A percentile compares a stretch with the other conserved stretches of the same genome.
phyloP scores from a whole-genome alignment of 2,888 invertebrate genomes.

The Callyntrura guangdongensis region DNA sequence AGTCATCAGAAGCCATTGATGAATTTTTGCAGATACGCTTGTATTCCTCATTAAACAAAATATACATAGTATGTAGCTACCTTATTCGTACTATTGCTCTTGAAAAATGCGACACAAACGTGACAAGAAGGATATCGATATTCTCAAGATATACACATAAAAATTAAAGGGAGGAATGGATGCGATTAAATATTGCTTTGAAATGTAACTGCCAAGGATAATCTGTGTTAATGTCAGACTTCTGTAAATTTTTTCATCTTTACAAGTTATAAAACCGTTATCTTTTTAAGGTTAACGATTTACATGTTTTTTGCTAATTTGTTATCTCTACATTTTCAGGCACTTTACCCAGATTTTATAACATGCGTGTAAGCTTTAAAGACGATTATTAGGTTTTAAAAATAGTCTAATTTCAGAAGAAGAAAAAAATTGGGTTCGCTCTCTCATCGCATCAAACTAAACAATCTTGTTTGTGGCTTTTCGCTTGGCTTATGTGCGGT shows the following conservation, averaged over 20 bases:
- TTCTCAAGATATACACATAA: no score
- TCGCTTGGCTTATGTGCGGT: background rate
- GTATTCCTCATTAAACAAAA: no score
- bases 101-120: no score
- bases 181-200: no score
- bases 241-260: background rate
- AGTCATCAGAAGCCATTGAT: no score
- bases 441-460: background rate
- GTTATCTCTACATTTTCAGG: no score
- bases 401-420: background rate
- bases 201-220: no score
- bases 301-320: background rate
- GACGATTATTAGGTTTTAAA: background rate
- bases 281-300: background rate
- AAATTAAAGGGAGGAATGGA: no score
- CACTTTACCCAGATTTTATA: background rate
- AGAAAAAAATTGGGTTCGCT: background rate
- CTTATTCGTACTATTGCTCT: no score
- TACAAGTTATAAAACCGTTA: background rate
- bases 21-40: no score
- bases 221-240: background rate
- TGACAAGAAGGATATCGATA: no score
- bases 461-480: constrained; percentile 7
- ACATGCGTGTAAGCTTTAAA: background rate
- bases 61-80: no score